Conservation (phyloP, 2,113 vertebrate genomes). For the Nematolebias whitei region DNA sequence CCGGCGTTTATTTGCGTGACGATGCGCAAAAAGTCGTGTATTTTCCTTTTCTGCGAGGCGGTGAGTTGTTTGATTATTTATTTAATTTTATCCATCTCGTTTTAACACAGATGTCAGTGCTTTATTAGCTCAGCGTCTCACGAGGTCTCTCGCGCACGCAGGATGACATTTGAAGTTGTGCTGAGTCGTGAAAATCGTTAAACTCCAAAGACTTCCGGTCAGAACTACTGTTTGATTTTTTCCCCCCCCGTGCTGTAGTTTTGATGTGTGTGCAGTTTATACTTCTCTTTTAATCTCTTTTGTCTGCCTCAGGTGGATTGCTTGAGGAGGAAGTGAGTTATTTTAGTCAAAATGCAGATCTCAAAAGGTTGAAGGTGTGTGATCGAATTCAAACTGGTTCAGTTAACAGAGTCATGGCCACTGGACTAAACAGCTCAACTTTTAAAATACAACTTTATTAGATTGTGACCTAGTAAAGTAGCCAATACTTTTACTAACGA, state of each 20-base stretch:
- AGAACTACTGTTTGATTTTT: neutral
- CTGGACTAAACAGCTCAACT: neutral
- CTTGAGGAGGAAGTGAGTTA: slow-evolving; percentile 5
- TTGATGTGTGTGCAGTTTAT: neutral
- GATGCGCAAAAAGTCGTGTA: slow-evolving; percentile 43
- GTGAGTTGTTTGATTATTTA: slow-evolving; percentile 48
- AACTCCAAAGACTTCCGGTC: neutral
- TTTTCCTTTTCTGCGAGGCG: slow-evolving; percentile 28
- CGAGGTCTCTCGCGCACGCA: neutral
- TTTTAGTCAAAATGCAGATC: slow-evolving; percentile 8
- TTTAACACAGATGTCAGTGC: slow-evolving; percentile 15
- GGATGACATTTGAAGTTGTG: neutral
- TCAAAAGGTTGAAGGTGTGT: slow-evolving; percentile 14
- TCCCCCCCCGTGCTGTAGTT: neutral
- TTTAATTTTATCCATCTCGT: slow-evolving; percentile 5
- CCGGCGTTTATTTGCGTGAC: slow-evolving; percentile 11
- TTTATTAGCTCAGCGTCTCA: neutral
- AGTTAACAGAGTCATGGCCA: slow-evolving; percentile 3
- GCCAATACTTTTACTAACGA: too few relatives aligned
- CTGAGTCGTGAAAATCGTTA: neutral
- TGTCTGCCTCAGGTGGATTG: neutral
- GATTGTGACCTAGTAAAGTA: too few relatives aligned
- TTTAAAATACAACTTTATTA: slow-evolving; percentile 35
- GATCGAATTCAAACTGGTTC: slow-evolving; percentile 46
- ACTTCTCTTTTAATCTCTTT: neutral